A percentile compares a stretch with the other conserved stretches of the same genome.
Evolutionary conservation across 2,888 invertebrate species (phyloP).

Genomic region (Spilosoma lubricipeda): DNA sequence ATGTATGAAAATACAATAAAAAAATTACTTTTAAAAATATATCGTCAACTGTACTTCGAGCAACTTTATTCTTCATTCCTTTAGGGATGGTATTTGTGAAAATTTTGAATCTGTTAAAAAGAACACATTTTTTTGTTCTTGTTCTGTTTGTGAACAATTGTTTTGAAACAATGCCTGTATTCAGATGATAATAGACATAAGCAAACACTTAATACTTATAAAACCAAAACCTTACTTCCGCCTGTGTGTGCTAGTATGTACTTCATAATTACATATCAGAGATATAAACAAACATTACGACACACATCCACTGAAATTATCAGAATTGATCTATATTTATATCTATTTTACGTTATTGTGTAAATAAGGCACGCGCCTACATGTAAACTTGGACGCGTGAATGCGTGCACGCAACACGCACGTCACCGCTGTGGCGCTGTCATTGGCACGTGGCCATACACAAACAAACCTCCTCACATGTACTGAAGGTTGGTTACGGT

Average conservation of each 20-base stretch:
- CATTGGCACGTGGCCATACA: conserved; percentile 8
- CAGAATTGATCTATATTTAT: neutral
- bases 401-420: conserved; percentile 9
- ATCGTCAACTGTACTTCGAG: no score
- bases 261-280: neutral
- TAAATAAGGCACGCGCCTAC: neutral
- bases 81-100: no score
- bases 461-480: neutral
- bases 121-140: no score
- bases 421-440: neutral
- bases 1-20: no score
- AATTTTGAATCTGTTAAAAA: no score
- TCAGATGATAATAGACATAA: no score
- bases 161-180: no score
- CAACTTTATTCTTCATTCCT: no score
- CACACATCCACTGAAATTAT: neutral
- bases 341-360: neutral
- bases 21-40: no score
- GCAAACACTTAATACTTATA: no score
- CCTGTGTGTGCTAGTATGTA: neutral
- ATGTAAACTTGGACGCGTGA: neutral
- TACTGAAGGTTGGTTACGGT: neutral
- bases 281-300: neutral
- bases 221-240: neutral
- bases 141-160: no score